phyloP scores from a whole-genome alignment of 1,140 invertebrate genomes.

The Bombus pascuorum region DNA sequence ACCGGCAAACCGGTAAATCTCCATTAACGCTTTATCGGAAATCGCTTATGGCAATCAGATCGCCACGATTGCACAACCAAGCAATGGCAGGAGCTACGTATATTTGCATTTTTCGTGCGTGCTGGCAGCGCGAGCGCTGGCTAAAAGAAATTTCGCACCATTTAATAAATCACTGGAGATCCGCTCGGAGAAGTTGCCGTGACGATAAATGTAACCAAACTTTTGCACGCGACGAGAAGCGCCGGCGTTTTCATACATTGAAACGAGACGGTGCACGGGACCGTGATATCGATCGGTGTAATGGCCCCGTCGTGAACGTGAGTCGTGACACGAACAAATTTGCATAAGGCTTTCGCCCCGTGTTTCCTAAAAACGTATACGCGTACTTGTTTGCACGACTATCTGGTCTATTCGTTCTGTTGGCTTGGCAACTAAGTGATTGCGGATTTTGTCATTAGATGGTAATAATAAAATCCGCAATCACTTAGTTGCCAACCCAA shows the following conservation, averaged over 20 bases:
- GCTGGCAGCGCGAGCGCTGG: no score
- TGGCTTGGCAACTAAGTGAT: no score
- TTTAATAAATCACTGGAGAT: slow-evolving; percentile 23
- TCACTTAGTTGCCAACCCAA: no score
- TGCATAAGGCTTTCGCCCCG: not conserved
- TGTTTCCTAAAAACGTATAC: slow-evolving; percentile 1
- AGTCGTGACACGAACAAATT: slow-evolving; percentile 14
- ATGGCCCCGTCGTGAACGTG: not conserved
- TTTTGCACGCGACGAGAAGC: slow-evolving; percentile 9
- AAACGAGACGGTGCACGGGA: not conserved
- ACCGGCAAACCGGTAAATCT: slow-evolving; percentile 9
- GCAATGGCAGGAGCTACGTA: not conserved
- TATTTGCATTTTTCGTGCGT: slow-evolving; percentile 7
- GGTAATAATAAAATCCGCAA: no score
- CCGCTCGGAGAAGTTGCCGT: slow-evolving; percentile 4
- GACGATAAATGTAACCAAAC: not conserved
- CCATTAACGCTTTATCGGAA: slow-evolving; percentile 3
- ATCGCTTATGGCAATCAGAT: not conserved
- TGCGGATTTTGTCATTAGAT: no score
- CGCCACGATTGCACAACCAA: not conserved
- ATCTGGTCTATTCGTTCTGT: not conserved
- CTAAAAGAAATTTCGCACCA: not conserved
- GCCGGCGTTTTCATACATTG: not conserved
- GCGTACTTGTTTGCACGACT: not conserved
- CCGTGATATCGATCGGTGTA: slow-evolving; percentile 23